Conservation (phyloP, 53 echinoderm and acorn worm species). For the Holothuria scabra region DNA sequence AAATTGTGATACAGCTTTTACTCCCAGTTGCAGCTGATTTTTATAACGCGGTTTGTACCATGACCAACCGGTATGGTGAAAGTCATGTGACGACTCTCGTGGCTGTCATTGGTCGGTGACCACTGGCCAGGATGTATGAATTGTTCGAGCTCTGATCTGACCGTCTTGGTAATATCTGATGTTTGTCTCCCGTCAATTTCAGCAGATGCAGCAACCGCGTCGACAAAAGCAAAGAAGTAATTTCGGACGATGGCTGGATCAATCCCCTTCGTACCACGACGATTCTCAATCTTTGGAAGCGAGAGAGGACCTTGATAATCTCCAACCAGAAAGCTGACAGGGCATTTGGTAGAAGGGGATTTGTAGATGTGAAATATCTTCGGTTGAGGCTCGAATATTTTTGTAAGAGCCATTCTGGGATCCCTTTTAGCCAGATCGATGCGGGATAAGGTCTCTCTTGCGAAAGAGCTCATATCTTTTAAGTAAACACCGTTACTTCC, state of each 20-base stretch:
- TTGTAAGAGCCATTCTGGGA: neutral
- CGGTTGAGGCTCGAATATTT: constrained; percentile 32
- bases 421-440: neutral
- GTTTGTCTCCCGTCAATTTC: neutral
- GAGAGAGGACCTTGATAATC: neutral
- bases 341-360: neutral
- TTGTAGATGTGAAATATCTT: neutral
- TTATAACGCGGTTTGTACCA: neutral
- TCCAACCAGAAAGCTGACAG: neutral
- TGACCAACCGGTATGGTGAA: constrained; percentile 35
- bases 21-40: constrained; percentile 37
- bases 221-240: neutral
- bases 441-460: neutral
- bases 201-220: neutral
- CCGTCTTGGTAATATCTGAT: neutral
- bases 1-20: too few relatives aligned
- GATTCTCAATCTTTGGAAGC: neutral
- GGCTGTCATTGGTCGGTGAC: constrained; percentile 21
- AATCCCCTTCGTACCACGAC: constrained; percentile 1
- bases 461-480: neutral
- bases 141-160: neutral
- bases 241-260: neutral
- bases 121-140: neutral
- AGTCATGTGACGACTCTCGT: constrained; percentile 18
- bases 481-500: neutral